Conservation (phyloP, 2,888 invertebrate genomes). For the Dorcus parallelipipedus region DNA sequence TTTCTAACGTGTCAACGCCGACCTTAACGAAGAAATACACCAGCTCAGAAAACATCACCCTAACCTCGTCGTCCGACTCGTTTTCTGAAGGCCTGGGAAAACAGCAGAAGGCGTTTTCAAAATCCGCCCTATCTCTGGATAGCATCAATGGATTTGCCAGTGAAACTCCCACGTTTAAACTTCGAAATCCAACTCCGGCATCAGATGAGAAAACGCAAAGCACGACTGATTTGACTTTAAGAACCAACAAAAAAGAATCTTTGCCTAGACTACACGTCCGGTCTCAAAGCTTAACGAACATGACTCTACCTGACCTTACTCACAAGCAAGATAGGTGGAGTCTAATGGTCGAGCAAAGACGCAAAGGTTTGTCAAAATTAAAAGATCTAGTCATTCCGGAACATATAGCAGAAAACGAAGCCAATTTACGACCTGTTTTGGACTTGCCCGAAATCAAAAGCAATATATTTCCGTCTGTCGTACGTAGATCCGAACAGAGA, state of each 20-base stretch:
- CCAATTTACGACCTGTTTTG: constrained; percentile 63
- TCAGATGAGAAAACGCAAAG: neutral
- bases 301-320: constrained; percentile 32
- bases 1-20: constrained; percentile 57
- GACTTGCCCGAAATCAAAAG: constrained; percentile 84
- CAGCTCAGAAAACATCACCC: constrained; percentile 12
- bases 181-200: too few relatives aligned
- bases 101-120: constrained; percentile 10
- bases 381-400: constrained; percentile 88
- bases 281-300: constrained; percentile 53
- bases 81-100: too few relatives aligned
- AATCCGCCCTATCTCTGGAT: constrained; percentile 17
- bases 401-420: constrained; percentile 52
- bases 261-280: constrained; percentile 42
- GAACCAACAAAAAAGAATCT: constrained; percentile 22
- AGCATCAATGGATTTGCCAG: neutral
- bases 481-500: neutral
- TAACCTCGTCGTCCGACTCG: neutral
- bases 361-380: constrained; percentile 78
- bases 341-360: constrained; percentile 75
- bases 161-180: too few relatives aligned
- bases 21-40: constrained; percentile 24
- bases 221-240: constrained; percentile 3
- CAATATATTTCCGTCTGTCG: constrained; percentile 5
- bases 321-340: constrained; percentile 55